A percentile compares a stretch with the other conserved stretches of the same genome.
Conservation (phyloP, 1,140 invertebrate species). For the Hyphantria cunea region DNA sequence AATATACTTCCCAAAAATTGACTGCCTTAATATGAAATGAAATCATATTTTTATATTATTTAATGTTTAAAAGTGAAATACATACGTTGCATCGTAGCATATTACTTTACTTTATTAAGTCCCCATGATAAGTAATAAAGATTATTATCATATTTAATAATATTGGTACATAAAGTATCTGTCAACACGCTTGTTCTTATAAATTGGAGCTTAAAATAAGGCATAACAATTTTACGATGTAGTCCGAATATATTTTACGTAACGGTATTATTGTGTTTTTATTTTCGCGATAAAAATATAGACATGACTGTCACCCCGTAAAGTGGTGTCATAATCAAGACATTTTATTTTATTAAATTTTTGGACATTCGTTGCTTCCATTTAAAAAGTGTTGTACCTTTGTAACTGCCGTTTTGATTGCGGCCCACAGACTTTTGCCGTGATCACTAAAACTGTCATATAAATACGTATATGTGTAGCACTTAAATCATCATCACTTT, state of each 20-base stretch:
- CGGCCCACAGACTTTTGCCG: too few species aligned
- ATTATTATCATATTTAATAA: background rate
- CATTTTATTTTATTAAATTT: conserved; percentile 26
- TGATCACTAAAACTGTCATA: too few species aligned
- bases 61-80: too few species aligned
- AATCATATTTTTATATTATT: too few species aligned
- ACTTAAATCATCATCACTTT: too few species aligned
- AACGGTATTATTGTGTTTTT: conserved; percentile 33
- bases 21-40: background rate
- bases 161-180: too few species aligned
- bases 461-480: too few species aligned
- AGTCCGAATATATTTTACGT: conserved; percentile 31
- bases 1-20: conserved; percentile 15
- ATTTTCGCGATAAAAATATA: conserved; percentile 31
- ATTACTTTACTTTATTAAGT: too few species aligned
- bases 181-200: conserved; percentile 27
- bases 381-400: conserved; percentile 1
- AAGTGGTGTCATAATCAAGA: conserved; percentile 31
- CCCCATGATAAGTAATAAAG: background rate
- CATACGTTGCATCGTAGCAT: too few species aligned
- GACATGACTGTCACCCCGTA: conserved; percentile 33
- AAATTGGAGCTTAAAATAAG: conserved; percentile 22
- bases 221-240: conserved; percentile 43
- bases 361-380: conserved; percentile 20
- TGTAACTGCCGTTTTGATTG: background rate